phyloP scores from a whole-genome alignment of 2,888 invertebrate species.

The Ommatoiulus sabulosus region DNA sequence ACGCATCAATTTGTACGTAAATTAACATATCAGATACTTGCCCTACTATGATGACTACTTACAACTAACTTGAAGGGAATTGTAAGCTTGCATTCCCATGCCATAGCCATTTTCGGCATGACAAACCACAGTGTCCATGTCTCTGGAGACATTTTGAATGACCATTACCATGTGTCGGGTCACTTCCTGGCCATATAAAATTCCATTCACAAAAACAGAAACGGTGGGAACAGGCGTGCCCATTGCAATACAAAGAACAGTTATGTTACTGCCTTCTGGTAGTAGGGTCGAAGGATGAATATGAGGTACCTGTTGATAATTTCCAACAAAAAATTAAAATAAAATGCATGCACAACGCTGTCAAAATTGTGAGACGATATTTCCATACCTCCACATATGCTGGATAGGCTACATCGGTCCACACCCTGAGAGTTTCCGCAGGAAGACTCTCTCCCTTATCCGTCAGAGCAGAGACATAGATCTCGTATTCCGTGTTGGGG shows the following conservation, averaged over 20 bases:
- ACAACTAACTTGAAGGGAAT: constrained; percentile 85
- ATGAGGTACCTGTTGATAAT: constrained; percentile 73
- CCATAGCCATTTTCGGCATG: constrained; percentile 91
- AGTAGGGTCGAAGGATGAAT: constrained; percentile 86
- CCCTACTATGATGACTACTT: constrained; percentile 72
- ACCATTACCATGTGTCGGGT: constrained; percentile 88
- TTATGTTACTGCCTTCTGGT: constrained; percentile 87
- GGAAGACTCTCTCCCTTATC: constrained; percentile 79
- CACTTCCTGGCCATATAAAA: constrained; percentile 83
- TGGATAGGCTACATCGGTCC: constrained; percentile 89
- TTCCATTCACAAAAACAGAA: constrained; percentile 82
- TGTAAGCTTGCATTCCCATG: constrained; percentile 85
- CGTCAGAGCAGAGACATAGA: constrained; percentile 77
- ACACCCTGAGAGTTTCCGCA: constrained; percentile 84
- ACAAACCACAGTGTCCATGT: constrained; percentile 88
- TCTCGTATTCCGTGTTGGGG: constrained; percentile 85
- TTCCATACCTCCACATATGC: constrained; percentile 82
- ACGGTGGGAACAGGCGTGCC: constrained; percentile 88
- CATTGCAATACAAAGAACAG: constrained; percentile 85
- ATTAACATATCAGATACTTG: too few species aligned
- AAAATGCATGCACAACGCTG: not conserved
- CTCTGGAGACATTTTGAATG: constrained; percentile 85
- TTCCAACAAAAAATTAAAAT: not conserved
- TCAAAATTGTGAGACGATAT: not conserved
- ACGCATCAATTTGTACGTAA: too few species aligned